Evolutionary conservation across 2,113 vertebrate genomes (phyloP), one percentile per base, ranked within the genome.

Genomic region (Pholis gunnellus): DNA sequence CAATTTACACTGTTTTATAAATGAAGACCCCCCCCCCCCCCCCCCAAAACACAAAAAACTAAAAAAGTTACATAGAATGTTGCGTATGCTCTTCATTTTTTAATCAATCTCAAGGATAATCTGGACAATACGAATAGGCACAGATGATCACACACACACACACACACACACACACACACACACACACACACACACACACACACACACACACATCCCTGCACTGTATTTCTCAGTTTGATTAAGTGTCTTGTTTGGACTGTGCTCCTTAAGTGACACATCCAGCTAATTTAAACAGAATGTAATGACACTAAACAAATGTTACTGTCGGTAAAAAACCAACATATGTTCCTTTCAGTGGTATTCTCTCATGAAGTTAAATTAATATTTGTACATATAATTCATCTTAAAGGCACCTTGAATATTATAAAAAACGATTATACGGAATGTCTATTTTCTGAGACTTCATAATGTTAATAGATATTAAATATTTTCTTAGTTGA

Each of bases 401-500:
- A 63, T 54, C 7, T 78, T 48, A 80, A 84, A 52, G 34, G 42
- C 46, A 68, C 15, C 27, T 42, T 48, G 38, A 63, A 64, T 42
- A 52, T 67, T 18, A 11, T 34, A 5, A 63, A 52, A 5, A 64
- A 40, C 29, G 22, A 38, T 36, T 74, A 27, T 27, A 64, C 57
- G 68, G 50, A 46, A 63, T 50, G 17, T 79, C 9, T 90, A 77
- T 89, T 84, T 85, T 88, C n/a, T 63, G 27, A 59, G 6, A 82
- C 46, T 63, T 57, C 2, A 66, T 72, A 4, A 48, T 75, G 44
- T 78, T 63, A 25, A 42, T 38, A 73, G 34, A 67, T 72, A 59
- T 44, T 54, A 17, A 60, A 85, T 78, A 88, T 89, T 85, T 89
- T 88, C 67, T 59, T 78, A 83, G 31, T 13, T 27, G 13, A 71